A percentile compares a stretch with the other conserved stretches of the same genome.
Evolutionary conservation across 2,797 vertebrate genomes (phyloP).

Genomic region (Acomys russatus): DNA sequence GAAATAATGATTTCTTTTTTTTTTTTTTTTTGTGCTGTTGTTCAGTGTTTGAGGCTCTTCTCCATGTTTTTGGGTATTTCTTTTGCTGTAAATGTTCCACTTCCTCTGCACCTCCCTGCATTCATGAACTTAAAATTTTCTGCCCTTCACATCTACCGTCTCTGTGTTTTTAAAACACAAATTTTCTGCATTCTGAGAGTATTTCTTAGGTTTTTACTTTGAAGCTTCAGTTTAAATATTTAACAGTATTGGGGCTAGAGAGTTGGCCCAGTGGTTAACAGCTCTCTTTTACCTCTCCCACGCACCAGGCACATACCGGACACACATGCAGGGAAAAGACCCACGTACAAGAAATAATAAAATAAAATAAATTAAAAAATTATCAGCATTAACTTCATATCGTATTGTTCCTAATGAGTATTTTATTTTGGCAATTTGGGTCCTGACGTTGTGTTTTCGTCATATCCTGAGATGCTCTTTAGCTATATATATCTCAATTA

Average conservation of each 20-base stretch:
- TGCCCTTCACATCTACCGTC: not conserved
- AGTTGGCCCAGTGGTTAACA: not conserved
- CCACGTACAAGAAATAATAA: not conserved
- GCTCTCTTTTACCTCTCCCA: not conserved
- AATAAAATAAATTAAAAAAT: not conserved
- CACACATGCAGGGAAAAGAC: not conserved
- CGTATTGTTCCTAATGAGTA: constrained; percentile 59
- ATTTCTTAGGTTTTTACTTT: constrained; percentile 48
- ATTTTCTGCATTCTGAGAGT: constrained; percentile 2
- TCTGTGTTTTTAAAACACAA: not conserved
- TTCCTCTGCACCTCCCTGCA: not conserved
- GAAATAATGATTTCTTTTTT: not conserved
- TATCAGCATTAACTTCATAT: constrained; percentile 26
- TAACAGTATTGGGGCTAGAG: not conserved
- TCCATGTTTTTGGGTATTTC: not conserved
- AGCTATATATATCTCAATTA: too few relatives aligned
- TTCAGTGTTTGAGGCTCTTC: not conserved
- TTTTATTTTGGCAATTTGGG: constrained; percentile 65
- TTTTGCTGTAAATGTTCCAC: not conserved
- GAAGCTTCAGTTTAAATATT: constrained; percentile 58
- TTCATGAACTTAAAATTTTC: not conserved
- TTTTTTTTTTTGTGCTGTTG: too few relatives aligned
- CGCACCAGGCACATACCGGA: not conserved
- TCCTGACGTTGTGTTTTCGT: constrained; percentile 53
- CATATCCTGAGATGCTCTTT: not conserved